Evolutionary conservation across 2,797 vertebrate genomes (phyloP).

Genomic region (Sebastes minor): DNA sequence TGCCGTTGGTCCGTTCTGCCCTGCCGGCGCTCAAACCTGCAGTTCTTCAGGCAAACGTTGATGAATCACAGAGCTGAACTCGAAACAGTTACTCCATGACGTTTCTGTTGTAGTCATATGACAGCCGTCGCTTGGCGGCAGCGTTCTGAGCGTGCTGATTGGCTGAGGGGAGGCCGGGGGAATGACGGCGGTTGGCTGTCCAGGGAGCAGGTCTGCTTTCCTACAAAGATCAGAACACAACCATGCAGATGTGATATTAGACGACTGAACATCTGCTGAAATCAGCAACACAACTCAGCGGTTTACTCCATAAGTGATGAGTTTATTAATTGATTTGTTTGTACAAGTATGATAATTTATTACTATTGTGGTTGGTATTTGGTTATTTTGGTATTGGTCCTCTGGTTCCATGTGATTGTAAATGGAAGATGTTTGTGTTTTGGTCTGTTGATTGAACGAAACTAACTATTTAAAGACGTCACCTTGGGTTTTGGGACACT

Average conservation of each 20-base stretch:
- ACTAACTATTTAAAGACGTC: not conserved
- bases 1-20: not conserved
- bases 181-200: slow-evolving; percentile 65
- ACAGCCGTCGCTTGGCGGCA: slow-evolving; percentile 77
- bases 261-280: not conserved
- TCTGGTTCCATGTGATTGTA: not conserved
- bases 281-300: not conserved
- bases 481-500: too few species aligned
- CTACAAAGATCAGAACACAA: slow-evolving; percentile 48
- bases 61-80: not conserved
- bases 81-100: slow-evolving; percentile 52
- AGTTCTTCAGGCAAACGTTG: not conserved
- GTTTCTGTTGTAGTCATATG: slow-evolving; percentile 80
- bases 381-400: too few species aligned
- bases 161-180: slow-evolving; percentile 73
- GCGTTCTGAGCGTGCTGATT: slow-evolving; percentile 68
- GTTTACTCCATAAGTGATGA: not conserved
- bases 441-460: not conserved
- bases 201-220: slow-evolving; percentile 56
- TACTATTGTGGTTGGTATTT: not conserved
- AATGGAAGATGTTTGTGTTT: not conserved
- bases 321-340: not conserved
- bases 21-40: not conserved
- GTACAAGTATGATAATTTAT: not conserved
- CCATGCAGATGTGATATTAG: not conserved